Conservation (phyloP, 2,113 vertebrate species). For the Rhombomys opimus region DNA sequence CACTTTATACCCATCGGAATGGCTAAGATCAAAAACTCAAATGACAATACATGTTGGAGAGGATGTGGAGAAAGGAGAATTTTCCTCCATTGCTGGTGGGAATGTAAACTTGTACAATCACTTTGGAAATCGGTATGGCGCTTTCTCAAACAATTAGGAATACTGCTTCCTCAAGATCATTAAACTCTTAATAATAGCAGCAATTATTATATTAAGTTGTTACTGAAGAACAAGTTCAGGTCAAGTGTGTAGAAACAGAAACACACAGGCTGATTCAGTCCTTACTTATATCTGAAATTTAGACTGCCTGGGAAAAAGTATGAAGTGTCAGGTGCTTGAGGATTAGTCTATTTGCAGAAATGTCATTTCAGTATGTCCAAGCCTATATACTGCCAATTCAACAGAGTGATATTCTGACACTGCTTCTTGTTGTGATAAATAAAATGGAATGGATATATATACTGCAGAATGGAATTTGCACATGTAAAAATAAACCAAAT, state of each 20-base stretch:
- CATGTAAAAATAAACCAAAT: slow-evolving; percentile 12
- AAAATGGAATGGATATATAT: background rate
- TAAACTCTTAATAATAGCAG: background rate
- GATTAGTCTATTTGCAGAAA: background rate
- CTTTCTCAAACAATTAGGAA: too few species aligned
- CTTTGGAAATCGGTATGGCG: too few species aligned
- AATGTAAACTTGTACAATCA: too few species aligned
- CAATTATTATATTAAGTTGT: background rate
- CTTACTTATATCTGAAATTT: background rate
- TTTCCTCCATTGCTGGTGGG: too few species aligned
- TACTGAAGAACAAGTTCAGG: background rate
- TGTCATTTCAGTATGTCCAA: background rate
- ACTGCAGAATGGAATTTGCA: background rate
- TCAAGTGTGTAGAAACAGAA: background rate
- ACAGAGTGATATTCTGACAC: background rate
- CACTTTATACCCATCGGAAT: too few species aligned
- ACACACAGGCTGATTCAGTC: background rate
- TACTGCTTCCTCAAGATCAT: too few species aligned
- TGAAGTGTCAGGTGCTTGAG: background rate
- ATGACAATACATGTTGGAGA: too few species aligned
- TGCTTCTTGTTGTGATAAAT: background rate
- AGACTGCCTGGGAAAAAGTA: background rate
- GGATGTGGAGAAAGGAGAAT: too few species aligned
- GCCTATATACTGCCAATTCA: background rate
- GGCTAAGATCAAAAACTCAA: too few species aligned